These are phyloP conservation scores for Saturnia japonica DNA, from an alignment of 2,888 invertebrate genomes.

Conservation along the genomic window DNA sequence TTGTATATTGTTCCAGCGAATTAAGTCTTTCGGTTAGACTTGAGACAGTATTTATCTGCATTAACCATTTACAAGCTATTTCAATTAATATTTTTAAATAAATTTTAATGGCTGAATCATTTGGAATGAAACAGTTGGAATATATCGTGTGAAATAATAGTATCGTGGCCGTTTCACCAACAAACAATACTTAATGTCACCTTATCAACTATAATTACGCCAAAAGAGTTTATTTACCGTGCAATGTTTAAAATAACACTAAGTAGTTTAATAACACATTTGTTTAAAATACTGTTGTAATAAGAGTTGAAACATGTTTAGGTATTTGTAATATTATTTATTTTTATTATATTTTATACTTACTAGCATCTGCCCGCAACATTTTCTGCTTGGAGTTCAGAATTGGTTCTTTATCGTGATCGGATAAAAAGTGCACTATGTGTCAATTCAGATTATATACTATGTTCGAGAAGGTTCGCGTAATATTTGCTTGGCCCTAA, in stretches of 20 bases:
- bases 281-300: background rate
- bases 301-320: background rate
- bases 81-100: background rate
- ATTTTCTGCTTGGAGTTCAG: too few species aligned
- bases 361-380: too few species aligned
- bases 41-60: too few species aligned
- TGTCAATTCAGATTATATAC: too few species aligned
- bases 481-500: too few species aligned
- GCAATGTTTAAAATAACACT: background rate
- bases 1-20: too few species aligned
- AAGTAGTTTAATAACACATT: background rate
- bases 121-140: background rate
- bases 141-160: background rate
- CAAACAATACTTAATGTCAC: background rate
- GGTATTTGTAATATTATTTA: background rate
- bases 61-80: background rate
- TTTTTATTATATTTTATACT: background rate
- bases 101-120: background rate
- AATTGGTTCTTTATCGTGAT: too few species aligned
- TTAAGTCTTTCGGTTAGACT: too few species aligned
- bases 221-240: background rate
- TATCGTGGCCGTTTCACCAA: background rate
- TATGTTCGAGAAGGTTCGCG: too few species aligned
- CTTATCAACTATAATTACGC: background rate
- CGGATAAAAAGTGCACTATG: too few species aligned